Evolutionary conservation across 2,888 invertebrate species (phyloP).

Genomic region (Caenorhabditis panamensis): DNA sequence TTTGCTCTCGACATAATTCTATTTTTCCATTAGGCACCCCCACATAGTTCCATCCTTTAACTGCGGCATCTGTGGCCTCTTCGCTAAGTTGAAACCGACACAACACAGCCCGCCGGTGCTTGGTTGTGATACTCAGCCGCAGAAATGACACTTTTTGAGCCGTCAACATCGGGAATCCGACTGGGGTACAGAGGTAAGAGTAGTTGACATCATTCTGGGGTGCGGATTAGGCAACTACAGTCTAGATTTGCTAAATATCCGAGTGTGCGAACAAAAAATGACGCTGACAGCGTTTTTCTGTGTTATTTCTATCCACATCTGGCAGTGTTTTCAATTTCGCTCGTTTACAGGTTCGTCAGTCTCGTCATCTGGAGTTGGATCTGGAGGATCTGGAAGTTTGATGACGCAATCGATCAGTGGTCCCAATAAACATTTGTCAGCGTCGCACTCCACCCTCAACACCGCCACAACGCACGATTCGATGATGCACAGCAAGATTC

Average conservation of each 20-base stretch:
- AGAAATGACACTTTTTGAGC: conserved; percentile 64
- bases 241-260: background rate
- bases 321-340: conserved; percentile 5
- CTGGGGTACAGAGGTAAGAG: conserved; percentile 57
- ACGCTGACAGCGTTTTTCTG: conserved; percentile 2
- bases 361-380: conserved; percentile 63
- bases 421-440: conserved; percentile 70
- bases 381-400: conserved; percentile 58
- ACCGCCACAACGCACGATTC: conserved; percentile 53
- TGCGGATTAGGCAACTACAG: conserved; percentile 16
- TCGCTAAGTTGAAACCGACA: conserved; percentile 14
- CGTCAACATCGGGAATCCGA: conserved; percentile 59
- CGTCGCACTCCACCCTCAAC: conserved; percentile 71
- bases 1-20: conserved; percentile 13
- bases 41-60: background rate
- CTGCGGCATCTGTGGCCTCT: conserved; percentile 17
- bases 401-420: conserved; percentile 64
- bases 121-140: conserved; percentile 27
- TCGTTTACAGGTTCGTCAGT: conserved; percentile 67
- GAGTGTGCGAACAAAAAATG: conserved; percentile 32
- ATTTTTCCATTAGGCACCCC: conserved; percentile 26
- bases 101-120: conserved; percentile 1
- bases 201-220: background rate
- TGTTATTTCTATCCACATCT: background rate
- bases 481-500: conserved; percentile 68